Evolutionary conservation across 1,140 invertebrate genomes (phyloP).

Genomic region (Cyclargus thomasi): DNA sequence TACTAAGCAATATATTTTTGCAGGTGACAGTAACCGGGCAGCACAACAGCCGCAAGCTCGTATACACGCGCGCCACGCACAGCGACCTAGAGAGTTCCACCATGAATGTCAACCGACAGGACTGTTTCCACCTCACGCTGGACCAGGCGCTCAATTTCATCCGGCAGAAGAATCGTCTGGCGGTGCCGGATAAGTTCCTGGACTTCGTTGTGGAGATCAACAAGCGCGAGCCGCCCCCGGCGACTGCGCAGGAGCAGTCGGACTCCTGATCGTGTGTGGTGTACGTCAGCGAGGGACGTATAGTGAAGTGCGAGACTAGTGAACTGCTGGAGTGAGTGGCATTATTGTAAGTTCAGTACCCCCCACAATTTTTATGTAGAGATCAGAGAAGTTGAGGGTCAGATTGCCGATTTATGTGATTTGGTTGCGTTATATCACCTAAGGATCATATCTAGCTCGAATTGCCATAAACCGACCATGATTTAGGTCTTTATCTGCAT

Average conservation of each 20-base stretch:
- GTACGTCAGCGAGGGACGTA: conserved; percentile 36
- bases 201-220: conserved; percentile 47
- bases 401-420: too few species aligned
- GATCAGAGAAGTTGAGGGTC: too few species aligned
- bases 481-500: too few species aligned
- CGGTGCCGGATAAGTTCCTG: conserved; percentile 43
- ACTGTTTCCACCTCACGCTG: conserved; percentile 60
- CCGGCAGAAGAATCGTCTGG: conserved; percentile 39
- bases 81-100: conserved; percentile 53
- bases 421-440: too few species aligned
- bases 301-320: conserved; percentile 30
- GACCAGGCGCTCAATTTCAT: conserved; percentile 56
- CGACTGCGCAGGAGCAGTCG: conserved; percentile 8
- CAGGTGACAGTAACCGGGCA: conserved; percentile 46
- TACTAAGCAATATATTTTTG: conserved; percentile 3
- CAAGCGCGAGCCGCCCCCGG: conserved; percentile 24
- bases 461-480: too few species aligned
- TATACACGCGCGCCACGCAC: conserved; percentile 49
- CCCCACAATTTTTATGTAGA: too few species aligned
- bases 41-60: conserved; percentile 41
- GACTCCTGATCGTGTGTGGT: conserved; percentile 36
- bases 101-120: conserved; percentile 43
- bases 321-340: conserved; percentile 16
- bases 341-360: neutral
- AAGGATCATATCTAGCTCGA: too few species aligned